These are phyloP conservation scores for Dendrophyllia cribrosa DNA, from an alignment of 64 coral and sea anemone genomes.

Conservation along the genomic window DNA sequence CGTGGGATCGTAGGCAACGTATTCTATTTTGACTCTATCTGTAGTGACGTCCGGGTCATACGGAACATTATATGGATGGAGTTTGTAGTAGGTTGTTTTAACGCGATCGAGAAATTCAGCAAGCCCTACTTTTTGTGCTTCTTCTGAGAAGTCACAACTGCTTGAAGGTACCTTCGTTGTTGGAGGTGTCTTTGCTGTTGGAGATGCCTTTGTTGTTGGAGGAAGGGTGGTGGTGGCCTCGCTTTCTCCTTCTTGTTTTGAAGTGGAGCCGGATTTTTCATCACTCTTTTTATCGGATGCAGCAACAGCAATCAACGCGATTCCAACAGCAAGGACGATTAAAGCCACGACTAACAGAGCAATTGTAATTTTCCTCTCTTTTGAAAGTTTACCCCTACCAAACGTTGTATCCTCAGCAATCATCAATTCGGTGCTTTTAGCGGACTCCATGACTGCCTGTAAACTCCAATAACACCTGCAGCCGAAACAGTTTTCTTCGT, in stretches of 20 bases:
- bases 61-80: constrained; percentile 49
- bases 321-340: constrained; percentile 41
- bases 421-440: neutral
- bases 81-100: constrained; percentile 43
- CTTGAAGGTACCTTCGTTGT: no score
- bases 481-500: no score
- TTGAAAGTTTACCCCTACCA: neutral
- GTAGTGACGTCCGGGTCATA: constrained; percentile 64
- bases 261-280: neutral
- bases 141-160: constrained; percentile 61
- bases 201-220: neutral
- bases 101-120: constrained; percentile 68
- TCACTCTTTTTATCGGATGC: neutral
- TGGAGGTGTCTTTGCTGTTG: no score
- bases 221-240: no score
- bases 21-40: constrained; percentile 28
- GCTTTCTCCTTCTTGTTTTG: no score
- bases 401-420: neutral
- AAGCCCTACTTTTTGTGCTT: constrained; percentile 67
- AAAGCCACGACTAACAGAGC: constrained; percentile 37
- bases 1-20: constrained; percentile 63
- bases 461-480: neutral
- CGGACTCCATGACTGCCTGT: neutral
- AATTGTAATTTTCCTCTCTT: constrained; percentile 36
- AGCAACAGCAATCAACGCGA: constrained; percentile 59